These are phyloP conservation scores for Achatina immaculata DNA, from an alignment of 1,140 invertebrate species.

Conservation along the genomic window DNA sequence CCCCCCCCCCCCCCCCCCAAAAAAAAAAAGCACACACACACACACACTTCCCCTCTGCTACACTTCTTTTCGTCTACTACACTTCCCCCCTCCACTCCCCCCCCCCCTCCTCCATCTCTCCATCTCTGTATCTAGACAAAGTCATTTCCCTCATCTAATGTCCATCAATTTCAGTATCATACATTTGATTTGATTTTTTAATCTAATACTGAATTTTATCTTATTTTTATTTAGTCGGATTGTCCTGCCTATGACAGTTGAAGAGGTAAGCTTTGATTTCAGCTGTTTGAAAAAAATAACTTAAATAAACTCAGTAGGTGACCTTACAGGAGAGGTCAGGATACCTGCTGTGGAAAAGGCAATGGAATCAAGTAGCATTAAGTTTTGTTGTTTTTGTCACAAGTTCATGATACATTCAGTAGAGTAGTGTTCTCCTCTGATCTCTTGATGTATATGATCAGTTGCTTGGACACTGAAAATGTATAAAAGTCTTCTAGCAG, in stretches of 20 bases:
- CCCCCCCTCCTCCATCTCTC: too few species aligned
- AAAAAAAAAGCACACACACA: too few species aligned
- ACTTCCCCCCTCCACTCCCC: too few species aligned
- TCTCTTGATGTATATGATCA: neutral
- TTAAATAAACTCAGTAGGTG: neutral
- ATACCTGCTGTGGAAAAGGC: neutral
- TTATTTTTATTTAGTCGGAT: slow-evolving; percentile 6
- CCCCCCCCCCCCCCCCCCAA: too few species aligned
- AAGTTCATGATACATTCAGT: neutral
- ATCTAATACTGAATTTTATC: too few species aligned
- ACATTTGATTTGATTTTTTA: too few species aligned
- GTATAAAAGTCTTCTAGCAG: neutral
- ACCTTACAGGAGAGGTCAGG: neutral
- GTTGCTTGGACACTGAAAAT: neutral
- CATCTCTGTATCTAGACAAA: too few species aligned
- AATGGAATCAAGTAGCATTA: neutral
- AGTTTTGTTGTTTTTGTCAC: neutral
- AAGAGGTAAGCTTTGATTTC: neutral
- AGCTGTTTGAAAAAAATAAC: neutral
- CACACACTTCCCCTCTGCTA: too few species aligned
- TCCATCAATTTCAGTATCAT: too few species aligned
- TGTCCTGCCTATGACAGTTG: slow-evolving; percentile 21
- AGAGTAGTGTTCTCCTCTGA: neutral
- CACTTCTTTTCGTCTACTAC: too few species aligned
- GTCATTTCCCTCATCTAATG: too few species aligned